Evolutionary conservation across 1,140 invertebrate genomes (phyloP).

Genomic region (Drosophila littoralis): DNA sequence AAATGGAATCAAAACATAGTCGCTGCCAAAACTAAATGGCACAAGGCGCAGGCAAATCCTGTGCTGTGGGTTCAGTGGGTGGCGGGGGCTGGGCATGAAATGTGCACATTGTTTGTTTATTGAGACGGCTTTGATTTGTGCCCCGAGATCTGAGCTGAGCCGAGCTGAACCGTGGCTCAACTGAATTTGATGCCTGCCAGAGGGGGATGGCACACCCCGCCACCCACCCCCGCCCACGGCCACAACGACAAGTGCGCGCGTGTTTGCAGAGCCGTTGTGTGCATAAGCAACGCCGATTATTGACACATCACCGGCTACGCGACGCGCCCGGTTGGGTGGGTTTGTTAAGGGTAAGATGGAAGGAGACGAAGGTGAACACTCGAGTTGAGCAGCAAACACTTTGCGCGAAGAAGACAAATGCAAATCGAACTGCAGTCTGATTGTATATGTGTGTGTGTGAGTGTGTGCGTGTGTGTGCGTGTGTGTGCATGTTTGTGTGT

Average conservation of each 20-base stretch:
- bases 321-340: background rate
- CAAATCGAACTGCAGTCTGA: slow-evolving; percentile 53
- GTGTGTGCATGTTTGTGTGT: background rate
- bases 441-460: background rate
- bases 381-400: slow-evolving; percentile 53
- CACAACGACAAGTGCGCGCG: slow-evolving; percentile 65
- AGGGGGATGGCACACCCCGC: background rate
- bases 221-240: background rate
- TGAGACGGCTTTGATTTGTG: slow-evolving; percentile 76
- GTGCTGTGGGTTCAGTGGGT: background rate
- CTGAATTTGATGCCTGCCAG: slow-evolving; percentile 23
- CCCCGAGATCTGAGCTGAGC: slow-evolving; percentile 40
- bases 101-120: slow-evolving; percentile 75
- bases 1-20: slow-evolving; percentile 84
- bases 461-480: background rate
- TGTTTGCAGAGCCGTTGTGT: slow-evolving; percentile 77
- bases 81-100: slow-evolving; percentile 52
- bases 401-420: slow-evolving; percentile 56
- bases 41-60: slow-evolving; percentile 36
- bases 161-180: slow-evolving; percentile 11
- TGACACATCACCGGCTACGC: slow-evolving; percentile 68
- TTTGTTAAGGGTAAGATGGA: background rate
- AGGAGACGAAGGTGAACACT: slow-evolving; percentile 11
- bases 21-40: slow-evolving; percentile 66
- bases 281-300: slow-evolving; percentile 78